Evolutionary conservation across 2,888 invertebrate genomes (phyloP).

Genomic region (Drosophila bunnanda): DNA sequence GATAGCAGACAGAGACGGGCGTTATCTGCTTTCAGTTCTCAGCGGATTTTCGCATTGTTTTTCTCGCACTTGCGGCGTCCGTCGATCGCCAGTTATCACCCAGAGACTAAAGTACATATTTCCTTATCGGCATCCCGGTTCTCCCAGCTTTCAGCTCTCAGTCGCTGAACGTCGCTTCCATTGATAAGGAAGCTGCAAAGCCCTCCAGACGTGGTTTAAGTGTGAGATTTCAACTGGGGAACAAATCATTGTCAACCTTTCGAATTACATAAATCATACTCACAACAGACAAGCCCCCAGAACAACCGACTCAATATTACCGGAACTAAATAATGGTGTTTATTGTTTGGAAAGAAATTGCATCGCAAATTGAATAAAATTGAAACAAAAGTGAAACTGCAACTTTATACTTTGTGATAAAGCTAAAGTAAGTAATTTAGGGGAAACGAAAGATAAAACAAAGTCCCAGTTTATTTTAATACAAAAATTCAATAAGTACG

Average conservation of each 20-base stretch:
- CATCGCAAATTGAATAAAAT: background rate
- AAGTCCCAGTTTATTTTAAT: too few species aligned
- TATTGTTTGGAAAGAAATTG: background rate
- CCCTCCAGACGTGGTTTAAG: conserved; percentile 3
- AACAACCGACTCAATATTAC: background rate
- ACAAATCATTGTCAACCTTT: background rate
- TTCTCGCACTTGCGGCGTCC: conserved; percentile 10
- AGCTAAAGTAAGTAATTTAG: too few species aligned
- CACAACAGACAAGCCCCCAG: conserved; percentile 25
- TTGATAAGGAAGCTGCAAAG: conserved; percentile 19
- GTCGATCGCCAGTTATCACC: conserved; percentile 39
- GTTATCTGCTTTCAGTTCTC: conserved; percentile 12
- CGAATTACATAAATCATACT: background rate
- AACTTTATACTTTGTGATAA: too few species aligned
- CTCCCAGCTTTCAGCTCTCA: background rate
- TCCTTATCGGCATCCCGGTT: conserved; percentile 10
- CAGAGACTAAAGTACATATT: conserved; percentile 34
- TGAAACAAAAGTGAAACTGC: background rate
- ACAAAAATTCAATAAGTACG: too few species aligned
- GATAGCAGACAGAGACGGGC: conserved; percentile 3
- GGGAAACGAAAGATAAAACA: too few species aligned
- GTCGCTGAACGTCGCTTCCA: conserved; percentile 1
- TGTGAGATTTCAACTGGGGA: background rate
- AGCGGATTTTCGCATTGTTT: background rate
- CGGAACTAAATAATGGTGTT: background rate